Evolutionary conservation across 2,797 vertebrate genomes (phyloP), one percentile per base, ranked within the genome.

Genomic region (Myotis pilosus): DNA sequence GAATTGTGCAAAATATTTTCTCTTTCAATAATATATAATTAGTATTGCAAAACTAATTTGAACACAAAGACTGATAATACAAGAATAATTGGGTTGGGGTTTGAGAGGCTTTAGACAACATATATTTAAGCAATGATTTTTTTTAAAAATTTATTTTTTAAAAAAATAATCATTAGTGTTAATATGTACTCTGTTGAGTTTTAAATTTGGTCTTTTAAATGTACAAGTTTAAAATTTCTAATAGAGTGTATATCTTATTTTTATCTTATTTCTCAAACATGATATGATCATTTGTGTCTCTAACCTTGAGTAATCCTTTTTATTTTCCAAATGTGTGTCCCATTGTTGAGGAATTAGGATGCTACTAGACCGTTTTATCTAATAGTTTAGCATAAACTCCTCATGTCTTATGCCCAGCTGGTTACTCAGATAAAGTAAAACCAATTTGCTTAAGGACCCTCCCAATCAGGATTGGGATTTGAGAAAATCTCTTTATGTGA

Each of bases 201-300:
- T 92, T 89, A 86, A 69, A 89, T 89, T 81, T 87, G 80, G 19
- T 36, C 44, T 89, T 92, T 30, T 53, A 93, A 83, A 91, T 83
- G n/a, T 38, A n/a, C 28, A 64, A 47, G 30, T 53, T 95, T 53
- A 93, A 75, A 47, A 55, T 91, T 87, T 83, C 51, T 60, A 51
- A 68, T 38, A 82, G 33, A 60, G 3, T 41, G 0, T 64, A 55
- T 68, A 85, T 55, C 4, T 47, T 44, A 53, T 8, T 49, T 49
- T 80, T 60, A 38, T 87, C 5, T 72, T 79, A 33, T 30, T 68
- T 91, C 78, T 64, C 22, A 66, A 79, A 91, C 87, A n/a, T 20
- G 82, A 51, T 44, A 79, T 84, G 33, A 19, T 74, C 51, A 51
- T 44, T 33, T 68, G 55, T 72, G 47, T 41, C 44, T 87, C 25